These are phyloP conservation scores for Glyptemys insculpta DNA, from an alignment of 2,797 vertebrate species.

Conservation along the genomic window DNA sequence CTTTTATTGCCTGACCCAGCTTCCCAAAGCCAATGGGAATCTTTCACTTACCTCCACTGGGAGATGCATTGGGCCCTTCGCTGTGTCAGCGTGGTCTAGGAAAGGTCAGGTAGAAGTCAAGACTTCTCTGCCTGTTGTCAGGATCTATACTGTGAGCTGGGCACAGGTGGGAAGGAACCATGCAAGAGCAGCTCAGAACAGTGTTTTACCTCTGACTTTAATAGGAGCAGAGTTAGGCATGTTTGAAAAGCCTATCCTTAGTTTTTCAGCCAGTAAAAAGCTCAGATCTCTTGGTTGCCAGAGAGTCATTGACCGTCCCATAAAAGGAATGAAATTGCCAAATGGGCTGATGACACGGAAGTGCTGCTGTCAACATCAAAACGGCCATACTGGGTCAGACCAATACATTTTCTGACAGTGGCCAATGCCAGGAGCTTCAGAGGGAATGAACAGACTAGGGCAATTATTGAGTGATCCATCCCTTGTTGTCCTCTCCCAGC, in stretches of 20 bases:
- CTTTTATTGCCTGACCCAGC: not conserved
- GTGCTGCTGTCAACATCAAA: not conserved
- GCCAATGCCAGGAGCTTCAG: too few species aligned
- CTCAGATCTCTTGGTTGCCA: not conserved
- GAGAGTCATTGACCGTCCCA: not conserved
- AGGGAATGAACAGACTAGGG: too few species aligned
- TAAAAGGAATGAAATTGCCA: not conserved
- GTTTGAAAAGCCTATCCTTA: not conserved
- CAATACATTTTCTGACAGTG: too few species aligned
- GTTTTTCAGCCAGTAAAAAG: not conserved
- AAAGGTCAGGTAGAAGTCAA: conserved; percentile 29
- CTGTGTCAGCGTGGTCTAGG: not conserved
- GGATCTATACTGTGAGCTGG: not conserved
- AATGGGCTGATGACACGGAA: not conserved
- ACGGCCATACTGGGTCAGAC: too few species aligned
- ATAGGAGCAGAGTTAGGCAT: fast-evolving
- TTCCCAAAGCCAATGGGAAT: not conserved
- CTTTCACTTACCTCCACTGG: fast-evolving
- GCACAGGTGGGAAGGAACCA: not conserved
- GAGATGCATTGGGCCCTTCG: not conserved
- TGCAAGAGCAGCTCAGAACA: conserved; percentile 44
- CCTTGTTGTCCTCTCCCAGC: too few species aligned
- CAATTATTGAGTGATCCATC: too few species aligned
- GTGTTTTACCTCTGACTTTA: conserved; percentile 9
- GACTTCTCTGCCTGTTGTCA: conserved; percentile 19